Evolutionary conservation across 2,888 invertebrate genomes (phyloP), one percentile per base, ranked within the genome.

Genomic region (Gnatocerus cornutus): DNA sequence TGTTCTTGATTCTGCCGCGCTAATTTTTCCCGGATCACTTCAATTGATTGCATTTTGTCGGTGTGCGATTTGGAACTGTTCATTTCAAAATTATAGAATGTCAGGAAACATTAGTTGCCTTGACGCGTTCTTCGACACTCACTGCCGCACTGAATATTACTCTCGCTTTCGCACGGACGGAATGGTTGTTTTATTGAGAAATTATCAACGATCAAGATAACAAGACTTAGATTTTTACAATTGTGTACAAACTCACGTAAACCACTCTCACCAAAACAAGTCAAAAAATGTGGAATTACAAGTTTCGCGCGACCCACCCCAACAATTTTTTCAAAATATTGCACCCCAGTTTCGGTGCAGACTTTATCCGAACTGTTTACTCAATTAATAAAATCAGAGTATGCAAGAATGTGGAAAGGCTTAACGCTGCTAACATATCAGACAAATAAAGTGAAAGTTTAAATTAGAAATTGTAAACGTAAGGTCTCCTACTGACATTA

Each of bases 401-500:
- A 16, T 9, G 13, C 46, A 46, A 46, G 41, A n/a, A 13, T 46
- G 46, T 46, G 46, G 46, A 46, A 46, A 46, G 21, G 46, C n/a
- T 50, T 9, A 37, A 58, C 33, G 13, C 30, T 9, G 46, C 16
- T 48, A 52, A 67, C 59, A 10, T 12, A 30, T 9, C 59, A 66
- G 45, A 73, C 63, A 64, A 71, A 73, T 77, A 77, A 79, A 80
- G 81, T 80, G 80, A 81, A 80, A 80, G 80, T 78, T 73, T 70
- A 77, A 76, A 77, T 77, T 80, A 78, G 79, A 80, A 80, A 78
- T 77, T 73, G 68, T 73, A 63, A 59, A 46, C 29, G 52, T 78
- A 80, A 80, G 80, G 80, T 80, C 80, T 79, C 71, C 80, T 55
- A 77, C 74, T 81, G 79, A 78, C 80, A 80, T 81, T 81, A 77